Evolutionary conservation across 2,113 vertebrate genomes (phyloP).

Genomic region (Lophochroa leadbeateri): DNA sequence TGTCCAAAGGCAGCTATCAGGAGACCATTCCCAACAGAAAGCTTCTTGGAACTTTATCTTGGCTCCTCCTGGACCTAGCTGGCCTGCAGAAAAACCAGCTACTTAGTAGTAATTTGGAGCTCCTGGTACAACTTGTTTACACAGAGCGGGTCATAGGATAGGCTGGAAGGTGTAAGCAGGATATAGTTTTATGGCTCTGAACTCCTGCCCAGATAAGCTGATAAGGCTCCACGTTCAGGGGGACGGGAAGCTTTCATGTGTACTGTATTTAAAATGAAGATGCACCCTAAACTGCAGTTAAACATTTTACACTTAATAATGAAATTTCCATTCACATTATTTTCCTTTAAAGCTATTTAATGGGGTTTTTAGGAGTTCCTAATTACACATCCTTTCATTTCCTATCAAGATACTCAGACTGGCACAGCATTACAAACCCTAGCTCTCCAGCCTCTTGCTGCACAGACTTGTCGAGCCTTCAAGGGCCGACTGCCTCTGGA

Average conservation of each 20-base stretch:
- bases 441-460: constrained; percentile 19
- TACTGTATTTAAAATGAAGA: background rate
- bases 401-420: background rate
- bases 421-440: background rate
- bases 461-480: constrained; percentile 42
- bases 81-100: background rate
- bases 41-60: constrained; percentile 1
- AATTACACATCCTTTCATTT: background rate
- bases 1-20: background rate
- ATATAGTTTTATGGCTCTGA: constrained; percentile 58
- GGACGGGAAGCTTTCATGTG: background rate
- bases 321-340: background rate
- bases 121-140: constrained; percentile 61
- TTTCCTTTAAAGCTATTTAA: background rate
- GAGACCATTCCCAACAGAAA: background rate
- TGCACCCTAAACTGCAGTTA: background rate
- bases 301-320: background rate
- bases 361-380: background rate
- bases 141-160: constrained; percentile 34
- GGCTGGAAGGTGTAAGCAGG: constrained; percentile 60
- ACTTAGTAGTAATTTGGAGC: background rate
- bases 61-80: background rate
- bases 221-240: background rate
- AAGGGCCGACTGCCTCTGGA: background rate
- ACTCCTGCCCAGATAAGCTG: constrained; percentile 66